Percentiles rank a stretch among this genome's conserved stretches.
These are phyloP conservation scores for Platysteira castanea DNA, from an alignment of 2,113 vertebrate genomes.

Conservation along the genomic window DNA sequence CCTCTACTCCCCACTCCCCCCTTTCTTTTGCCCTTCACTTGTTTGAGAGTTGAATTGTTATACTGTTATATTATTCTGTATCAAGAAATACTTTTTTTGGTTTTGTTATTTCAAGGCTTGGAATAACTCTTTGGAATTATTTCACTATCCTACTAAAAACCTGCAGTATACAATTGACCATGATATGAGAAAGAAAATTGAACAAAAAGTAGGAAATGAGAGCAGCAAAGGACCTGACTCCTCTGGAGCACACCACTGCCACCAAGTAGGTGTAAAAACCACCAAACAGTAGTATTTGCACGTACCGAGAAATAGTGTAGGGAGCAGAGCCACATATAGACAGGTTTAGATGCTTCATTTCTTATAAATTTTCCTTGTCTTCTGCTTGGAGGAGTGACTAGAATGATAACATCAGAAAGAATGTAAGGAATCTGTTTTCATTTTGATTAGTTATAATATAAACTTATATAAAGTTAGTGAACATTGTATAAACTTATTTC, in stretches of 20 bases:
- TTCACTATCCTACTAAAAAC: not conserved
- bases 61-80: not conserved
- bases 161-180: not conserved
- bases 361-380: not conserved
- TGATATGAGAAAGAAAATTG: not conserved
- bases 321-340: not conserved
- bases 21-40: not conserved
- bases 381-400: not conserved
- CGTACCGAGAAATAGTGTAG: not conserved
- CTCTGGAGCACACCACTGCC: not conserved
- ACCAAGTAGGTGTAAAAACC: not conserved
- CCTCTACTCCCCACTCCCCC: not conserved
- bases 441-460: not conserved
- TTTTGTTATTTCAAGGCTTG: not conserved
- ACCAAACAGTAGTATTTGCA: not conserved
- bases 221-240: not conserved
- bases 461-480: too few species aligned
- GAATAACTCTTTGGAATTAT: not conserved
- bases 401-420: not conserved
- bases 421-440: not conserved
- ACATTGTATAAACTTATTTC: not conserved
- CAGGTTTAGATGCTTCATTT: not conserved
- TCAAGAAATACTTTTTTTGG: not conserved
- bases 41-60: not conserved
- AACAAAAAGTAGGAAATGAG: not conserved